Evolutionary conservation across 2,113 vertebrate genomes (phyloP).

Genomic region (Elephas maximus): DNA sequence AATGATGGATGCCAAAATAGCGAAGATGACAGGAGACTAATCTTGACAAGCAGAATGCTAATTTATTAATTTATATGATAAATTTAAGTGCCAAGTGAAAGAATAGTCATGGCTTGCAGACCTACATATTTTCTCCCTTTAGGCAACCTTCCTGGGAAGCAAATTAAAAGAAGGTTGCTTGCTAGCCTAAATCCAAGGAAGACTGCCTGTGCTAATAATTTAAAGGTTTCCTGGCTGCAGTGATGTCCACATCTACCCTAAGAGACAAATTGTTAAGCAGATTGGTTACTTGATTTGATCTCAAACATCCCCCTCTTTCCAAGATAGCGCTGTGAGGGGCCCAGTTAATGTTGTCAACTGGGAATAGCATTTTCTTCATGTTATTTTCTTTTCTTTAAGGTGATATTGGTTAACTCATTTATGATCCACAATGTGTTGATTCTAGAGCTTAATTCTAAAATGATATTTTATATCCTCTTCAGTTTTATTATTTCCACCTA

Average conservation of each 20-base stretch:
- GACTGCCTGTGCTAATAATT: not conserved
- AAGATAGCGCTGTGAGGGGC: not conserved
- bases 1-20: not conserved
- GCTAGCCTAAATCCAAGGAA: not conserved
- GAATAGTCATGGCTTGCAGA: not conserved
- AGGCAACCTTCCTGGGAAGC: not conserved
- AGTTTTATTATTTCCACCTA: not conserved
- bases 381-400: not conserved
- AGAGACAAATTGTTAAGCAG: not conserved
- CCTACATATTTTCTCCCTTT: not conserved
- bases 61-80: slow-evolving; percentile 40
- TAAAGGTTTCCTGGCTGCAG: not conserved
- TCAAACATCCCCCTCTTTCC: not conserved
- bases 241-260: not conserved
- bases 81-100: not conserved
- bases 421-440: not conserved
- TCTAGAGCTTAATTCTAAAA: not conserved
- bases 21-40: not conserved
- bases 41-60: not conserved
- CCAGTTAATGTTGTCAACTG: not conserved
- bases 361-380: not conserved
- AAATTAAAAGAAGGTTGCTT: not conserved
- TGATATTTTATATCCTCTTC: not conserved
- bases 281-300: not conserved
- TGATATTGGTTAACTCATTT: not conserved